Conservation (phyloP, 1,140 invertebrate genomes). For the Pogonus chalceus region DNA sequence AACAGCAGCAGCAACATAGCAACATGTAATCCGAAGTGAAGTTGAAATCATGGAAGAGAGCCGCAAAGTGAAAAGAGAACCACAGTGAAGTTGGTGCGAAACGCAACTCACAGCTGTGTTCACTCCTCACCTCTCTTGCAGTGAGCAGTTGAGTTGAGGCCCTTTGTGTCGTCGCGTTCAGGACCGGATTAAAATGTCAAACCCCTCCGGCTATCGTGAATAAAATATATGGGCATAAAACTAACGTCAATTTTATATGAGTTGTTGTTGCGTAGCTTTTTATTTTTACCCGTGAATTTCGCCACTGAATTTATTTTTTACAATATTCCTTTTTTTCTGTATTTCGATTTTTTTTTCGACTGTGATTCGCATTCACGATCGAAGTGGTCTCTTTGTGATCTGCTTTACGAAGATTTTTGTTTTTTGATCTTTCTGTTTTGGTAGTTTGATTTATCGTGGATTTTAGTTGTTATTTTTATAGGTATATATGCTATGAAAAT, state of each 20-base stretch:
- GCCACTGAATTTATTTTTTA: slow-evolving; percentile 3
- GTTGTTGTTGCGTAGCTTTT: slow-evolving; percentile 4
- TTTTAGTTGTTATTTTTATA: too few species aligned
- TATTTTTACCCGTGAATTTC: slow-evolving; percentile 1
- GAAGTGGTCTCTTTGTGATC: too few species aligned
- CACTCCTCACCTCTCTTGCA: background rate
- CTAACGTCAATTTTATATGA: slow-evolving; percentile 6
- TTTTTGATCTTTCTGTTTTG: too few species aligned
- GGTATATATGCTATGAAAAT: too few species aligned
- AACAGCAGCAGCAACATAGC: background rate
- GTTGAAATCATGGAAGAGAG: background rate
- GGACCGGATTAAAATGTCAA: slow-evolving; percentile 5
- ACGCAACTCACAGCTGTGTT: background rate
- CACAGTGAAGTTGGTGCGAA: background rate
- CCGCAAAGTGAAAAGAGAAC: too few species aligned
- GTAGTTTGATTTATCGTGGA: too few species aligned
- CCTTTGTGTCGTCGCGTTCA: background rate
- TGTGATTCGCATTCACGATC: too few species aligned
- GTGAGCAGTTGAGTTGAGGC: too few species aligned
- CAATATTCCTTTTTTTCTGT: too few species aligned
- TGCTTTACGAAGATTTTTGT: too few species aligned
- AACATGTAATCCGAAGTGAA: background rate
- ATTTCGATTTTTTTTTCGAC: too few species aligned
- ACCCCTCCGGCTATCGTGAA: slow-evolving; percentile 3
- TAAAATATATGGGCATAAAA: slow-evolving; percentile 5